Conservation (phyloP, 2,797 vertebrate species). For the Sebastes taczanowskii region DNA sequence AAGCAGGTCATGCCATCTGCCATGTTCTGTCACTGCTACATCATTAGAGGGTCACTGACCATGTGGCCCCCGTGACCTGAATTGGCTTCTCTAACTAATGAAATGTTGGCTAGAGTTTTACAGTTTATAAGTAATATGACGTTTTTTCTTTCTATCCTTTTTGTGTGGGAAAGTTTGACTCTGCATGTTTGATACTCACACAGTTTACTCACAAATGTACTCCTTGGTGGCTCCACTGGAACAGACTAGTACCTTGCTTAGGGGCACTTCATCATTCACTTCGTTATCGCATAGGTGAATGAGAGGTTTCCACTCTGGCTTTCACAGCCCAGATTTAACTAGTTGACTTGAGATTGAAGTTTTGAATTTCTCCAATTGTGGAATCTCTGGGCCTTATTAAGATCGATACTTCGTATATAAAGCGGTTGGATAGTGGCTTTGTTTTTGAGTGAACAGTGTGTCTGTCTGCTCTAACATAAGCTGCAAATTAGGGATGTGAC, state of each 20-base stretch:
- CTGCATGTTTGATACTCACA: slow-evolving; percentile 7
- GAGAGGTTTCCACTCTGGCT: not conserved
- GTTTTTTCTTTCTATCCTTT: not conserved
- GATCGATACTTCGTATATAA: not conserved
- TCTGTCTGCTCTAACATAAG: not conserved
- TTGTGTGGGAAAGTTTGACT: slow-evolving; percentile 7
- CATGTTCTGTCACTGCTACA: slow-evolving; percentile 74
- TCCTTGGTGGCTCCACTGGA: not conserved
- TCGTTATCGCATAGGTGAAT: not conserved
- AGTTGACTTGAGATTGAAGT: not conserved
- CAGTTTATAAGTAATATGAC: slow-evolving; percentile 1
- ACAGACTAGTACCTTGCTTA: not conserved
- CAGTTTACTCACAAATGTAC: not conserved
- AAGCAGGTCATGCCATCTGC: slow-evolving; percentile 75
- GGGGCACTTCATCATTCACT: not conserved
- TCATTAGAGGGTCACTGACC: slow-evolving; percentile 73
- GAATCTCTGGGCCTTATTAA: not conserved
- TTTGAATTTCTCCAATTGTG: not conserved
- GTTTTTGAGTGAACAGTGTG: not conserved
- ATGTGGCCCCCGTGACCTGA: slow-evolving; percentile 37
- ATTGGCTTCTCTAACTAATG: slow-evolving; percentile 50
- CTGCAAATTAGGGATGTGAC: not conserved
- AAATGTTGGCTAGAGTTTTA: slow-evolving; percentile 45
- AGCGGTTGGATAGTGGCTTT: not conserved
- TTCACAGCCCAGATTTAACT: not conserved